Evolutionary conservation across 1,140 invertebrate species (phyloP), one percentile per base, ranked within the genome.

Genomic region (Philotrypesis tridentata): DNA sequence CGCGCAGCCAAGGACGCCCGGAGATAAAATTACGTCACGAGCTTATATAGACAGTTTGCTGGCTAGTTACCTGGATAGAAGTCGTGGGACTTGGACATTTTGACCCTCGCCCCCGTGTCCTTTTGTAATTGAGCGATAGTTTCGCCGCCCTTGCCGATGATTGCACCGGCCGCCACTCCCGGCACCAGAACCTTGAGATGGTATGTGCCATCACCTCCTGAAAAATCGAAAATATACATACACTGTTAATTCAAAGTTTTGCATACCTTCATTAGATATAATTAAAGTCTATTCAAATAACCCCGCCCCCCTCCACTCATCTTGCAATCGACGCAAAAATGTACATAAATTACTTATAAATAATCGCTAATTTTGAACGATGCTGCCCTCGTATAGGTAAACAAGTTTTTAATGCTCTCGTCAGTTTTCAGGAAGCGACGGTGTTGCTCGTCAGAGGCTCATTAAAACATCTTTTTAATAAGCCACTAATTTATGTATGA

Each of bases 1-100:
- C 43, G 60, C 25, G 6, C 48, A 55, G 21, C 29, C 72, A 82
- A 82, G 80, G 80, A 31, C 73, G 48, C n/a, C 25, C 8, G 21
- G 72, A 71, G 65, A 71, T 76, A 43, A 76, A 82, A 82, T 81
- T 82, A 76, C 73, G 61, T 61, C 71, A 80, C 12, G 27, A 29
- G 23, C 1, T 5, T 17, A 1, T n/a, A 7, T 48, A 14, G 6
- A 25, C 8, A 72, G 48, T 55, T 0, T 11, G 12, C 27, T n/a
- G n/a, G n/a, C n/a, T 73, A 91, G 92, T 93, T 93, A 98, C 98
- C 98, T 93, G 98, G 98, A 94, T 99, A 99, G 92, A 98, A 99
- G 91, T 99, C 98, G 90, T 98, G 97, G 23, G 97, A 97, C 93
- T 99, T 99, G 83, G 98, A 99, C 98, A 99, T 99, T 94, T 99